Evolutionary conservation across 2,797 vertebrate species (phyloP).

Genomic region (Chaetophractus vellerosus): DNA sequence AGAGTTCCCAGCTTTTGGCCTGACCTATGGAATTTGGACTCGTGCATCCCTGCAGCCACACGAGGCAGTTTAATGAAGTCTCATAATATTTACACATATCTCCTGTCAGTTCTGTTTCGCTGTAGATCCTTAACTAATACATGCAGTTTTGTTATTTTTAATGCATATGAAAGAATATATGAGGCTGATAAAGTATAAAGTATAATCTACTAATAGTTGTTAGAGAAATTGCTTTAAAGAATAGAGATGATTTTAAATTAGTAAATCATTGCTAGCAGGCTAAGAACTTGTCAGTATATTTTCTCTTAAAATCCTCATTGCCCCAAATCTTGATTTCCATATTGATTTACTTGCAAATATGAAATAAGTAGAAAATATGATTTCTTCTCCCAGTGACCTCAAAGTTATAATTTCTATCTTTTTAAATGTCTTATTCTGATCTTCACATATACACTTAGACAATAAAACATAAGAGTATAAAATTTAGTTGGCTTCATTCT

Average conservation of each 20-base stretch:
- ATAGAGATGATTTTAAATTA: neutral
- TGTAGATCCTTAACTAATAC: too few relatives aligned
- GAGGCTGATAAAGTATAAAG: neutral
- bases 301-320: constrained; percentile 3
- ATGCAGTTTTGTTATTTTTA: constrained; percentile 2
- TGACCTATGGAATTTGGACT: too few relatives aligned
- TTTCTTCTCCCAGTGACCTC: constrained; percentile 6
- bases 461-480: neutral
- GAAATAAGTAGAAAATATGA: neutral
- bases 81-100: too few relatives aligned
- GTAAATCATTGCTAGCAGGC: neutral
- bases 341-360: constrained; percentile 27
- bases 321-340: constrained; percentile 14
- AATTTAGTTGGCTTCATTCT: neutral
- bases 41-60: too few relatives aligned
- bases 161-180: neutral
- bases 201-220: neutral
- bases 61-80: too few relatives aligned
- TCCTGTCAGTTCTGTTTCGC: too few relatives aligned
- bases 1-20: too few relatives aligned
- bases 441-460: neutral
- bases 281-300: neutral
- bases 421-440: neutral
- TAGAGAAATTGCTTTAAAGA: constrained; percentile 46
- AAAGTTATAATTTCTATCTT: neutral